Evolutionary conservation across 2,113 vertebrate species (phyloP).

Genomic region (Microtus richardsoni): DNA sequence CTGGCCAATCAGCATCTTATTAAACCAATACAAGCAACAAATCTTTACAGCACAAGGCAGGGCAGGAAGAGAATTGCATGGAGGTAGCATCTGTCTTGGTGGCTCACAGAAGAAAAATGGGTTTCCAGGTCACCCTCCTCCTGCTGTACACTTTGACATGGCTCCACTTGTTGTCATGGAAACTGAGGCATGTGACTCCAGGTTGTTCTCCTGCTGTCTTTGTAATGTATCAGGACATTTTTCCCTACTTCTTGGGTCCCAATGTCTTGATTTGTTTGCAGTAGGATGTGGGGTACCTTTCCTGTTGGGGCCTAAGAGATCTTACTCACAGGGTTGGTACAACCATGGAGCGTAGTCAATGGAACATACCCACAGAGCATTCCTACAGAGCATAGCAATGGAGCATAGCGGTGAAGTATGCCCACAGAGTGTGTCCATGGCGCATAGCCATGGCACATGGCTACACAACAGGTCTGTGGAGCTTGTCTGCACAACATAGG

Average conservation of each 20-base stretch:
- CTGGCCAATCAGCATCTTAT: too few species aligned
- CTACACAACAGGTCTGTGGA: background rate
- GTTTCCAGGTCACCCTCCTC: background rate
- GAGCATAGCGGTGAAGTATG: background rate
- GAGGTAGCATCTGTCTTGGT: background rate
- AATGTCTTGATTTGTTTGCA: background rate
- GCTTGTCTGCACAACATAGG: background rate
- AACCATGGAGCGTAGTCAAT: background rate
- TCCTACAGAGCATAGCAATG: background rate
- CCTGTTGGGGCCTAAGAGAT: background rate
- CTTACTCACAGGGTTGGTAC: background rate
- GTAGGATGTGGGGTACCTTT: background rate
- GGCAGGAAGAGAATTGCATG: background rate
- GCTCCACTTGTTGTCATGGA: background rate
- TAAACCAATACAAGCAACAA: too few species aligned
- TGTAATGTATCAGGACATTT: background rate
- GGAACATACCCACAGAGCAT: background rate
- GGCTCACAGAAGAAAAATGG: too few species aligned
- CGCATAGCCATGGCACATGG: background rate
- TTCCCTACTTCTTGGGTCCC: background rate
- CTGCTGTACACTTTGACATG: background rate
- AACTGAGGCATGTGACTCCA: too few species aligned
- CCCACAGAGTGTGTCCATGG: background rate
- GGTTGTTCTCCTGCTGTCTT: too few species aligned
- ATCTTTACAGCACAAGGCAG: too few species aligned